phyloP scores from a whole-genome alignment of 2,888 invertebrate genomes.

The Arctia plantaginis region DNA sequence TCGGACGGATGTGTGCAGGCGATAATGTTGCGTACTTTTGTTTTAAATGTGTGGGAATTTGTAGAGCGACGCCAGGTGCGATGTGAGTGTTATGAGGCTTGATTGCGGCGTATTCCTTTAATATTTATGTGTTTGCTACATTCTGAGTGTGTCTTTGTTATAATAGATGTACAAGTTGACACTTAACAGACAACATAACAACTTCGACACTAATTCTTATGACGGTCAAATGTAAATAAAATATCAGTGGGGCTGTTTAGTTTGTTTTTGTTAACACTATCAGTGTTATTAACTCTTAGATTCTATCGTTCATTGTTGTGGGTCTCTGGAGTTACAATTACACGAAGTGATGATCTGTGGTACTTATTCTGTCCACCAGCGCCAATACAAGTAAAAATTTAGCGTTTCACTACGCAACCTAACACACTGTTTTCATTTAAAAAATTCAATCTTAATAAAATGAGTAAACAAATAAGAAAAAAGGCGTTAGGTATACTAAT shows the following conservation, averaged over 20 bases:
- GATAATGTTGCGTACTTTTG: conserved; percentile 44
- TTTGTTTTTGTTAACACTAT: background rate
- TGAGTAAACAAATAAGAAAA: no score
- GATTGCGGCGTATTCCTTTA: conserved; percentile 17
- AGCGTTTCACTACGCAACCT: background rate
- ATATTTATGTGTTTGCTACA: conserved; percentile 16
- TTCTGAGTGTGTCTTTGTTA: conserved; percentile 3
- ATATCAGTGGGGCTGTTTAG: background rate
- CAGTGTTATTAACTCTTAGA: no score
- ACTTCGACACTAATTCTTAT: conserved; percentile 2
- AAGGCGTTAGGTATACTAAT: no score
- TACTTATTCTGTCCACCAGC: no score
- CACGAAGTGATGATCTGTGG: no score
- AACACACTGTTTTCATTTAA: no score
- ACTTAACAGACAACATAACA: background rate
- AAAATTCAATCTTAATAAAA: no score
- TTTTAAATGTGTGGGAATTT: conserved; percentile 49
- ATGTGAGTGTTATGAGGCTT: conserved; percentile 15
- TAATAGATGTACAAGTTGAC: conserved; percentile 1
- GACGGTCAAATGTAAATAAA: background rate
- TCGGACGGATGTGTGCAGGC: conserved; percentile 33
- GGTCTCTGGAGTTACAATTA: no score
- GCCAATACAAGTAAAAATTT: no score
- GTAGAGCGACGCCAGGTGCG: conserved; percentile 36
- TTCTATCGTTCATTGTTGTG: no score